These are phyloP conservation scores for Pholis gunnellus DNA, from an alignment of 2,113 vertebrate species.

Conservation along the genomic window DNA sequence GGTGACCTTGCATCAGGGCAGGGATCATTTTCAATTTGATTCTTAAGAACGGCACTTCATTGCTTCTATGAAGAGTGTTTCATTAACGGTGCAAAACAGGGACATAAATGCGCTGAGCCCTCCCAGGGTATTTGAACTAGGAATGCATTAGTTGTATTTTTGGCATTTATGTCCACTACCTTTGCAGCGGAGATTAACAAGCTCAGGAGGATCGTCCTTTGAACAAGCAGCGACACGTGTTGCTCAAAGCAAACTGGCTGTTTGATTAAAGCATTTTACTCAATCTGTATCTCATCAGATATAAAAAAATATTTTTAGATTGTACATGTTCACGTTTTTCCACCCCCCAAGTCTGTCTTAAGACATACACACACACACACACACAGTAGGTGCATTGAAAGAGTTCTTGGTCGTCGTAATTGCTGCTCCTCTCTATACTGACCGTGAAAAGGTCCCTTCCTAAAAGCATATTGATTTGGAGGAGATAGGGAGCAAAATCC, in stretches of 20 bases:
- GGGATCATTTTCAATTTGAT: constrained; percentile 7
- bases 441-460: neutral
- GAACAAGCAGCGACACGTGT: neutral
- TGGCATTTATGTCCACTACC: neutral
- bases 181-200: neutral
- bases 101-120: neutral
- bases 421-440: neutral
- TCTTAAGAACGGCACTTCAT: constrained; percentile 35
- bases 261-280: neutral
- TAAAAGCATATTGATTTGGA: neutral
- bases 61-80: constrained; percentile 40
- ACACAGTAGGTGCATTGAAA: neutral
- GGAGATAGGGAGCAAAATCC: neutral
- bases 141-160: neutral
- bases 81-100: constrained; percentile 33
- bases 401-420: neutral
- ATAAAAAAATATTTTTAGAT: neutral
- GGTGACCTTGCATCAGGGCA: constrained; percentile 32
- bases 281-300: neutral
- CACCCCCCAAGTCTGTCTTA: neutral
- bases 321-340: neutral
- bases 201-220: constrained; percentile 2
- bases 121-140: neutral
- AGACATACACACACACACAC: neutral
- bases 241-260: neutral